phyloP scores from a whole-genome alignment of 2,113 vertebrate genomes.

The Onychostruthus taczanowskii region DNA sequence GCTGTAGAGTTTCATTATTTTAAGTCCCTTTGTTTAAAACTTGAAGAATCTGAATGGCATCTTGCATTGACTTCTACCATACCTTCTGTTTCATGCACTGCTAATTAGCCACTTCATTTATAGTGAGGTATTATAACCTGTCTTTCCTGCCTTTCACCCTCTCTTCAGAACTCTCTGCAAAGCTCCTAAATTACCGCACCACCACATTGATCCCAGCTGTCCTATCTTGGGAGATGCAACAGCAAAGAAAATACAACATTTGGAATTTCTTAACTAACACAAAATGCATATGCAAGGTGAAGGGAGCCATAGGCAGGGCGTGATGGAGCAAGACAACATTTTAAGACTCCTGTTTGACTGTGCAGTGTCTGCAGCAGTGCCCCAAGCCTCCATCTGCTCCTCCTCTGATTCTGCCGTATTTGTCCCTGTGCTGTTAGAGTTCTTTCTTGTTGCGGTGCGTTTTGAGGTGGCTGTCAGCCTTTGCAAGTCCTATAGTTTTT shows the following conservation, averaged over 20 bases:
- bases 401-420: background rate
- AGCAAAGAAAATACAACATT: background rate
- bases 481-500: background rate
- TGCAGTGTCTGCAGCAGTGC: background rate
- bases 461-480: too few relatives aligned
- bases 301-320: accelerated
- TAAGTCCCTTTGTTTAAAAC: background rate
- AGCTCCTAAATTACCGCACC: background rate
- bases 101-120: background rate
- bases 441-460: too few relatives aligned
- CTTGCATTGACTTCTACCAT: background rate
- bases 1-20: background rate
- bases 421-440: background rate
- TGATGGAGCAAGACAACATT: background rate
- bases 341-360: background rate
- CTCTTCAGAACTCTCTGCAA: background rate
- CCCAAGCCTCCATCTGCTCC: background rate
- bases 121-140: background rate
- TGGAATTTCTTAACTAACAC: background rate
- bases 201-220: background rate
- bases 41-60: background rate
- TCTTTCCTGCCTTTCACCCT: background rate
- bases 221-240: background rate
- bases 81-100: background rate
- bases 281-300: background rate